Conservation (phyloP, 2,113 vertebrate genomes). For the Megaleporinus macrocephalus region DNA sequence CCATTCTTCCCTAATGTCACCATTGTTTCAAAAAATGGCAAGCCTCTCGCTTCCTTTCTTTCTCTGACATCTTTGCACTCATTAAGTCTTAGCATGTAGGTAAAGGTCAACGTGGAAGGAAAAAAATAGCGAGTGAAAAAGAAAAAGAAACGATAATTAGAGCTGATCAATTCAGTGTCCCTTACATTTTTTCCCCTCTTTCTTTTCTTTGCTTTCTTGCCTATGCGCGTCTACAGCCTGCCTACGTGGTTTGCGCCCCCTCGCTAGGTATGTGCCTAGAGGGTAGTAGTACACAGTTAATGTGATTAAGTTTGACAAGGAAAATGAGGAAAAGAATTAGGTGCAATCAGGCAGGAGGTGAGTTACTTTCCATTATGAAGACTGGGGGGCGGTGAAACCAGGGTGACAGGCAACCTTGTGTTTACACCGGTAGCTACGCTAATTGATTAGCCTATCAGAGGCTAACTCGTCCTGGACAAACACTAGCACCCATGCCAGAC, state of each 20-base stretch:
- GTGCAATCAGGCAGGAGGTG: conserved; percentile 38
- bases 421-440: conserved; percentile 29
- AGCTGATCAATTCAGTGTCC: conserved; percentile 13
- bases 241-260: neutral
- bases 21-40: conserved; percentile 40
- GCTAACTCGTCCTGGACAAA: conserved; percentile 57
- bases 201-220: neutral
- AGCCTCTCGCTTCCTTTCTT: conserved; percentile 29
- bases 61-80: conserved; percentile 33
- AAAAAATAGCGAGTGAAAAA: neutral
- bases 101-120: conserved; percentile 45
- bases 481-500: conserved; percentile 64
- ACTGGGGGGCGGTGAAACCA: conserved; percentile 24
- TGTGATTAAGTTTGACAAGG: conserved; percentile 59
- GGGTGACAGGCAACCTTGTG: conserved; percentile 39
- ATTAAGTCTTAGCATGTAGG: conserved; percentile 40
- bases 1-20: conserved; percentile 43
- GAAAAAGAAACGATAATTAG: conserved; percentile 30
- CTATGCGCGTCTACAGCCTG: conserved; percentile 8
- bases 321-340: conserved; percentile 46
- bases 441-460: conserved; percentile 57
- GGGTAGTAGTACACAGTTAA: conserved; percentile 41
- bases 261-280: conserved; percentile 17
- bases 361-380: conserved; percentile 29
- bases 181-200: neutral